Evolutionary conservation across 2,888 invertebrate genomes (phyloP).

Genomic region (Archaeoteleia sp.): DNA sequence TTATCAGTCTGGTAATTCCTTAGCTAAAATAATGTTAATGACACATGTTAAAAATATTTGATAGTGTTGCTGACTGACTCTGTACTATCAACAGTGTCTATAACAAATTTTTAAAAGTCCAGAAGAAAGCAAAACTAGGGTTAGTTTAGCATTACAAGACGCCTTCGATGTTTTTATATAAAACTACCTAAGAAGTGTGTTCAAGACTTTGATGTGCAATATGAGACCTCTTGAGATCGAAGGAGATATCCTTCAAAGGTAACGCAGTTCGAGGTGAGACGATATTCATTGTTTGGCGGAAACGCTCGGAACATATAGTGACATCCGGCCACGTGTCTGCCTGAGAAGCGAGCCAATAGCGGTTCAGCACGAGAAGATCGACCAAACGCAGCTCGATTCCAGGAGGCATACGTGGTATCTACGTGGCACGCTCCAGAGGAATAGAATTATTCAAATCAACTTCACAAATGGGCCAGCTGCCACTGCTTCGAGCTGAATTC

Average conservation of each 20-base stretch:
- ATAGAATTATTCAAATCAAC: conserved; percentile 70
- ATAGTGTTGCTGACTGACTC: no score
- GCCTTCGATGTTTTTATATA: conserved; percentile 27
- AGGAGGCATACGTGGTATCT: conserved; percentile 49
- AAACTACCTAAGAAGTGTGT: conserved; percentile 11
- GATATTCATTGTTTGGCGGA: conserved; percentile 64
- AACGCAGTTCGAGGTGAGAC: conserved; percentile 59
- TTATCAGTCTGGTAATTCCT: no score
- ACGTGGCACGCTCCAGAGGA: conserved; percentile 66
- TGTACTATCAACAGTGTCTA: no score
- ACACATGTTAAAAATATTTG: no score
- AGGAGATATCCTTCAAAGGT: conserved; percentile 54
- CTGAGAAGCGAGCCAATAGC: conserved; percentile 42
- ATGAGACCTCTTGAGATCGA: conserved; percentile 55
- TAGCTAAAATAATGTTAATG: no score
- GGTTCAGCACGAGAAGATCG: conserved; percentile 24
- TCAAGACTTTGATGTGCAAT: conserved; percentile 33
- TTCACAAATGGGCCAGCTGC: conserved; percentile 68
- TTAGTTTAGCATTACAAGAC: no score
- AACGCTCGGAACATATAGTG: conserved; percentile 64
- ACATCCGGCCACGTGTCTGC: conserved; percentile 73
- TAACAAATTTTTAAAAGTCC: no score
- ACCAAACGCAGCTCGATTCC: conserved; percentile 53
- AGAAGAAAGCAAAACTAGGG: no score
- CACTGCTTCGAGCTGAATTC: conserved; percentile 50